A percentile compares a stretch with the other conserved stretches of the same genome.
Conservation (phyloP, 1,140 invertebrate species). For the Medauroidea extradentata region DNA sequence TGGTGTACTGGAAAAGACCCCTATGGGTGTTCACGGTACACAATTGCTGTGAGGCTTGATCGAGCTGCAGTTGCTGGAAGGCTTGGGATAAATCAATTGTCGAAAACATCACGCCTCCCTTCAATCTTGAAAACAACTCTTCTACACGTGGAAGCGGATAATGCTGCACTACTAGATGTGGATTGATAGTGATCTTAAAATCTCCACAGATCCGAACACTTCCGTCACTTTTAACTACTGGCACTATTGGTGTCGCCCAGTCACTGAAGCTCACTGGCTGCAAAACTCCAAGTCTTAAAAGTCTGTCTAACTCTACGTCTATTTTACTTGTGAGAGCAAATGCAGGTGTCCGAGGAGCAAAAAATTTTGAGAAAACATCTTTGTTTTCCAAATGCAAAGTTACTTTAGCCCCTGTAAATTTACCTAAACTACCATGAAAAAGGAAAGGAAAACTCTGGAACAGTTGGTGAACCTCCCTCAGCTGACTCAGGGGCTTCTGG, state of each 20-base stretch:
- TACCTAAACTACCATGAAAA: background rate
- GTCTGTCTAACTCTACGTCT: background rate
- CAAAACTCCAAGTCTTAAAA: background rate
- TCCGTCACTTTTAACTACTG: constrained; percentile 30
- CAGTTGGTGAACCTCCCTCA: background rate
- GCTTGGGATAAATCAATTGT: constrained; percentile 1
- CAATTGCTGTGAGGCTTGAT: background rate
- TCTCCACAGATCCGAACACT: constrained; percentile 31
- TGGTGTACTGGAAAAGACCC: background rate
- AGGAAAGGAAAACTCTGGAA: background rate
- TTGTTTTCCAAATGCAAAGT: background rate
- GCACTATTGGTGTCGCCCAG: constrained; percentile 37
- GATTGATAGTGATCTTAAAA: constrained; percentile 24
- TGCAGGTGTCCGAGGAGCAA: background rate
- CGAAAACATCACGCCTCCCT: background rate
- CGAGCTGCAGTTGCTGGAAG: background rate
- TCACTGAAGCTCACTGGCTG: constrained; percentile 19
- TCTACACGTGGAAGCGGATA: constrained; percentile 2
- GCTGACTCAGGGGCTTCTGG: background rate
- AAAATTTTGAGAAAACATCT: background rate
- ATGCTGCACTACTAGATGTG: background rate
- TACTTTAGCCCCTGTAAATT: background rate
- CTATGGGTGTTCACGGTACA: background rate
- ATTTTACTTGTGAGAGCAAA: background rate
- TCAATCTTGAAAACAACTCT: background rate